Percentiles rank a stretch among this genome's conserved stretches.
Conservation (phyloP, 2,113 vertebrate species). For the Rhinolophus ferrumequinum region DNA sequence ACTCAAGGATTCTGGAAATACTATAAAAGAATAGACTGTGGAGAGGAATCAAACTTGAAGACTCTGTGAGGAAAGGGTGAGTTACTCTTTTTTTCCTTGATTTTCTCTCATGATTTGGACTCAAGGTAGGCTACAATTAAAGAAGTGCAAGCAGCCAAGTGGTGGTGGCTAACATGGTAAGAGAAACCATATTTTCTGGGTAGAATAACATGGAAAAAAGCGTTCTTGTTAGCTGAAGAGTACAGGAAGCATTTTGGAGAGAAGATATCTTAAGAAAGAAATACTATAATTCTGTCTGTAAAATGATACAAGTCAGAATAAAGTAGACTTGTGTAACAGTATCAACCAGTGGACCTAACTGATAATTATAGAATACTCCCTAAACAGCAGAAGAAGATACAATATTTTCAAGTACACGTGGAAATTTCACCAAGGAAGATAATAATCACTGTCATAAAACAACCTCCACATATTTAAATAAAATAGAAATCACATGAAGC, state of each 20-base stretch:
- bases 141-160: not conserved
- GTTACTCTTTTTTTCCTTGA: not conserved
- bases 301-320: not conserved
- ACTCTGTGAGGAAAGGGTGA: not conserved
- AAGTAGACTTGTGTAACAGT: not conserved
- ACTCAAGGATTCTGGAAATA: not conserved
- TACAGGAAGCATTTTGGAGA: not conserved
- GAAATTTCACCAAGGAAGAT: not conserved
- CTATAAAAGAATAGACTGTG: not conserved
- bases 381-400: not conserved
- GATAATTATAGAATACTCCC: not conserved
- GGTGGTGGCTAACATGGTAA: not conserved
- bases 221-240: not conserved
- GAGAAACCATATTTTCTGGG: not conserved
- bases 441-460: not conserved
- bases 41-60: not conserved
- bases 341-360: not conserved
- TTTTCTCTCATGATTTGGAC: not conserved
- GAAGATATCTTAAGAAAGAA: not conserved
- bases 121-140: not conserved
- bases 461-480: not conserved
- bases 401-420: not conserved
- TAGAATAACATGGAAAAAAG: not conserved
- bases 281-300: not conserved
- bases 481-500: not conserved